Conservation (phyloP, 1,140 invertebrate species). For the Anoplophora glabripennis region DNA sequence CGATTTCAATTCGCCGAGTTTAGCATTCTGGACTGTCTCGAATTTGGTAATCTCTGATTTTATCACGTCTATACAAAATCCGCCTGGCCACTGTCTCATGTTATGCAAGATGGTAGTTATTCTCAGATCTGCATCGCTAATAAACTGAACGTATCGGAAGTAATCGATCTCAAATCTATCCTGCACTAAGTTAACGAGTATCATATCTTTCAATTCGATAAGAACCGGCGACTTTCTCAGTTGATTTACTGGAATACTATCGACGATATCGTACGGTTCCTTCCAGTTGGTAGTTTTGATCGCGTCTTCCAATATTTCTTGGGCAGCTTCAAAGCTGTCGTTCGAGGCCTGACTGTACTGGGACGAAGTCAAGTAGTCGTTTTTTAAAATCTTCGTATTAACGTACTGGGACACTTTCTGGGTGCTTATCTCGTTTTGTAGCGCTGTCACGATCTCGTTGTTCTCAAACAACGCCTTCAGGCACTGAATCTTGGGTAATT, state of each 20-base stretch:
- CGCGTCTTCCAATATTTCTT: constrained; percentile 46
- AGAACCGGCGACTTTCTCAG: constrained; percentile 29
- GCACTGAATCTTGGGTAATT: constrained; percentile 46
- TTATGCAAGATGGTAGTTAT: constrained; percentile 47
- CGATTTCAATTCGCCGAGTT: constrained; percentile 40
- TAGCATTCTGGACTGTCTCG: constrained; percentile 12
- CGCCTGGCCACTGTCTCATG: constrained; percentile 41
- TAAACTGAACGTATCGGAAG: constrained; percentile 40
- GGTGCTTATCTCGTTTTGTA: constrained; percentile 47
- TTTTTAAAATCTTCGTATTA: constrained; percentile 19
- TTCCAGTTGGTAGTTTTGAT: constrained; percentile 38
- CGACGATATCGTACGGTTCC: constrained; percentile 35
- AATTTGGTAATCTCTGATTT: constrained; percentile 37
- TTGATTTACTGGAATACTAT: constrained; percentile 42
- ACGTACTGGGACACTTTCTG: constrained; percentile 27
- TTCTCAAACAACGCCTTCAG: constrained; percentile 51
- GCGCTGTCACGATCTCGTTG: constrained; percentile 52
- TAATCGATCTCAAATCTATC: constrained; percentile 33
- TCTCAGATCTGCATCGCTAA: constrained; percentile 40
- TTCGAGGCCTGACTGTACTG: constrained; percentile 14
- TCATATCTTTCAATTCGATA: constrained; percentile 30
- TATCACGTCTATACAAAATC: constrained; percentile 42
- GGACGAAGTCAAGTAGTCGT: constrained; percentile 12
- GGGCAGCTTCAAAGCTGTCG: constrained; percentile 38
- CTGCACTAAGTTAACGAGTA: constrained; percentile 37